Evolutionary conservation across 2,888 invertebrate genomes (phyloP).

Genomic region (Xestoiulus laeticollis): DNA sequence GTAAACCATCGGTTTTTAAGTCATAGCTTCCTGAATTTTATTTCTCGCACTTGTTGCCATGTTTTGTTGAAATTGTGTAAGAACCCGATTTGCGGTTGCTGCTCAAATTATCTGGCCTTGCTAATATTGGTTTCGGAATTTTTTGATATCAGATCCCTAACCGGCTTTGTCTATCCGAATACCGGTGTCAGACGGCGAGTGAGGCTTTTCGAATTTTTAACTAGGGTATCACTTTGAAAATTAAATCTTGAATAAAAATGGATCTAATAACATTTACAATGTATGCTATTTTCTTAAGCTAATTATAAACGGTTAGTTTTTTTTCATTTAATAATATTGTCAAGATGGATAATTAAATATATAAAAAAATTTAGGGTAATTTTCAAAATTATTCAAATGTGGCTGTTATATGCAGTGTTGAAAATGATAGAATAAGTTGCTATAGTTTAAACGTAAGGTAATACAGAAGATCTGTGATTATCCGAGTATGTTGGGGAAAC

Average conservation of each 20-base stretch:
- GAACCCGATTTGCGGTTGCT: not conserved
- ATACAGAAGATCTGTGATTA: too few species aligned
- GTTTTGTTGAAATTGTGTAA: not conserved
- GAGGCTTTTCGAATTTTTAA: not conserved
- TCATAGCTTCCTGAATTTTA: not conserved
- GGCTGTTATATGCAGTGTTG: too few species aligned
- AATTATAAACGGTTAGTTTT: too few species aligned
- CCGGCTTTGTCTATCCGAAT: not conserved
- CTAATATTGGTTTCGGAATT: not conserved
- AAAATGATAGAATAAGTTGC: too few species aligned
- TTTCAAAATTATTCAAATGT: too few species aligned
- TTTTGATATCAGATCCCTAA: not conserved
- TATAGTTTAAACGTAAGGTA: too few species aligned
- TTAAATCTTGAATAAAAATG: not conserved
- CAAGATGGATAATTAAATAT: too few species aligned
- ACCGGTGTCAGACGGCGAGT: not conserved
- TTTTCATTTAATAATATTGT: too few species aligned
- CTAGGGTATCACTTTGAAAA: not conserved
- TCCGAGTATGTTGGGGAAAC: too few species aligned
- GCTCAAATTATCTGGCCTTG: not conserved
- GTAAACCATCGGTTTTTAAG: not conserved
- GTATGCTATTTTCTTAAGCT: too few species aligned
- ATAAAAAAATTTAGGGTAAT: too few species aligned
- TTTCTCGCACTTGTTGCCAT: not conserved
- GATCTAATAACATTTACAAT: too few species aligned